A percentile compares a stretch with the other conserved stretches of the same genome.
Evolutionary conservation across 2,113 vertebrate genomes (phyloP).

Genomic region (Menidia beryllina): DNA sequence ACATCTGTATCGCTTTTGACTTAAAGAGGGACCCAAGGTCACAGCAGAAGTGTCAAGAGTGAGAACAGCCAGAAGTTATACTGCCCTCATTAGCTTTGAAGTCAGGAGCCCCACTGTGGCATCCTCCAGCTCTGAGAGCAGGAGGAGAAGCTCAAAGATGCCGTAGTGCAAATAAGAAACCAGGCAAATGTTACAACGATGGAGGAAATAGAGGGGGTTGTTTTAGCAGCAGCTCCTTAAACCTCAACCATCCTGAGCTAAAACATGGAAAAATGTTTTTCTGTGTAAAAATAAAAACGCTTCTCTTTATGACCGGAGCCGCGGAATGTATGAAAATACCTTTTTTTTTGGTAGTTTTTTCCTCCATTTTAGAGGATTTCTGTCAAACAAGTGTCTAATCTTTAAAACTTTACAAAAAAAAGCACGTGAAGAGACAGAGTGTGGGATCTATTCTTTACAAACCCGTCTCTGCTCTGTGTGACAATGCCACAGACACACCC

Average conservation of each 20-base stretch:
- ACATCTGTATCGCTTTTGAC: no score
- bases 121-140: conserved; percentile 18
- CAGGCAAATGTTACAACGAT: background rate
- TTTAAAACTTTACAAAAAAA: background rate
- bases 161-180: conserved; percentile 53
- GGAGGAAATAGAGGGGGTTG: no score
- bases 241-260: background rate
- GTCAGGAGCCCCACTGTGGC: background rate
- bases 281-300: conserved; percentile 47
- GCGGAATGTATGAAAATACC: conserved; percentile 72
- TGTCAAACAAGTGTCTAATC: background rate
- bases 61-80: no score
- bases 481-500: conserved; percentile 27
- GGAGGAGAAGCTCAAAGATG: conserved; percentile 18
- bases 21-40: no score
- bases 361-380: background rate
- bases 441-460: no score
- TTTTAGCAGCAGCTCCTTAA: conserved; percentile 30
- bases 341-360: no score
- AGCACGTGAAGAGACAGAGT: background rate
- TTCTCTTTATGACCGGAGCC: conserved; percentile 19
- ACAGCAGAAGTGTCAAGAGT: no score
- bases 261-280: conserved; percentile 14
- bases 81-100: no score
- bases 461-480: accelerated